Evolutionary conservation across 1,140 invertebrate genomes (phyloP).

Genomic region (Zelostemma sp.): DNA sequence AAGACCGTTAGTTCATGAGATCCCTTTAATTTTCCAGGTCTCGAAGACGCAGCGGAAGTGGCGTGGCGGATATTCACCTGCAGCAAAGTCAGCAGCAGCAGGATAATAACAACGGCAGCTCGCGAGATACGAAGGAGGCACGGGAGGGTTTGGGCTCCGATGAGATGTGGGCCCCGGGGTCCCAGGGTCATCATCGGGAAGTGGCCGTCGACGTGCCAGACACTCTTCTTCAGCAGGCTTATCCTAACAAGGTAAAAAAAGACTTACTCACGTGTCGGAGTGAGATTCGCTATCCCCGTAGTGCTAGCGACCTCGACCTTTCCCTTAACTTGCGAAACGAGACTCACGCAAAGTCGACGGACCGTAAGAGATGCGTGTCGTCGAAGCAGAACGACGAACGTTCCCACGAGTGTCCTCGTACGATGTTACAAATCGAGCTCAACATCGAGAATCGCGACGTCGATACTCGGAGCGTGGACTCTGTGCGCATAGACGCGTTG

Average conservation of each 20-base stretch:
- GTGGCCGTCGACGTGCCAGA: conserved; percentile 99
- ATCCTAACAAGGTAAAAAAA: conserved; percentile 86
- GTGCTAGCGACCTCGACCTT: conserved; percentile 65
- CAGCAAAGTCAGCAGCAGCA: conserved; percentile 63
- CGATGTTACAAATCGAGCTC: conserved; percentile 66
- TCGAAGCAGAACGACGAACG: conserved; percentile 23
- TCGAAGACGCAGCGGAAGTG: conserved; percentile 62
- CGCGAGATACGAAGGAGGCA: conserved; percentile 59
- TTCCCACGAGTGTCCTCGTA: conserved; percentile 66
- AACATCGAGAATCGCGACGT: conserved; percentile 53
- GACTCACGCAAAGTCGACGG: conserved; percentile 27
- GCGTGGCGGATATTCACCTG: conserved; percentile 64
- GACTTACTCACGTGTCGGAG: conserved; percentile 50
- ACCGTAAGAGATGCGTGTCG: conserved; percentile 21
- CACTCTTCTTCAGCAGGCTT: conserved; percentile 92
- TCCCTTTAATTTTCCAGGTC: conserved; percentile 56
- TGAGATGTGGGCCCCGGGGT: conserved; percentile 69
- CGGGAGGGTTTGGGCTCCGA: conserved; percentile 63
- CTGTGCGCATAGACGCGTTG: neutral
- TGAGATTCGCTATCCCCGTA: conserved; percentile 57
- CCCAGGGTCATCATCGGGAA: conserved; percentile 87
- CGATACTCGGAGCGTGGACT: conserved; percentile 20
- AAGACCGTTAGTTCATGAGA: conserved; percentile 5
- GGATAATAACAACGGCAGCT: conserved; percentile 64
- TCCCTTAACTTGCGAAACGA: conserved; percentile 60